A percentile compares a stretch with the other conserved stretches of the same genome.
Evolutionary conservation across 2,113 vertebrate species (phyloP).

Genomic region (Zosterops lateralis): DNA sequence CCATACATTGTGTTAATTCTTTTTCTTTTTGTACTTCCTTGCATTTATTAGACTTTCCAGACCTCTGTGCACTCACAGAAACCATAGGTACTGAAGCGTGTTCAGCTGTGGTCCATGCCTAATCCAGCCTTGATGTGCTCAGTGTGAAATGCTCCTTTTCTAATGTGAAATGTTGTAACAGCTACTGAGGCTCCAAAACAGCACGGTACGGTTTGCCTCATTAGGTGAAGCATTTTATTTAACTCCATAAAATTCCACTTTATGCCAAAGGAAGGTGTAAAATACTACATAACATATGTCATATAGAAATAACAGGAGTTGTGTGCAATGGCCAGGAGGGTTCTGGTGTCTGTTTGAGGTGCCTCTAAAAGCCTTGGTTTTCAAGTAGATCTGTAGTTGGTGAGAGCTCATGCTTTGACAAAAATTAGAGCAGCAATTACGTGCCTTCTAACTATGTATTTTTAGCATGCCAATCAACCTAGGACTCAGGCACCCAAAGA

Average conservation of each 20-base stretch:
- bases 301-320: not conserved
- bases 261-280: not conserved
- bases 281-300: rapidly evolving
- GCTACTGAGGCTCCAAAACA: not conserved
- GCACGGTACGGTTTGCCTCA: not conserved
- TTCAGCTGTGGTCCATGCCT: not conserved
- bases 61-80: not conserved
- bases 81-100: rapidly evolving
- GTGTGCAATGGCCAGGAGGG: not conserved
- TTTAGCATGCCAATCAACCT: not conserved
- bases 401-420: not conserved
- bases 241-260: not conserved
- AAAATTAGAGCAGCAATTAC: not conserved
- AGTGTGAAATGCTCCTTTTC: not conserved
- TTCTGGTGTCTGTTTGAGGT: not conserved
- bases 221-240: not conserved
- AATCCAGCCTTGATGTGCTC: not conserved
- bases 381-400: not conserved
- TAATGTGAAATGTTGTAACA: not conserved
- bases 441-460: not conserved
- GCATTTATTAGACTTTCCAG: not conserved
- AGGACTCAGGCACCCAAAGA: not conserved
- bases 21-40: not conserved
- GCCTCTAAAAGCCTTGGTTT: not conserved
- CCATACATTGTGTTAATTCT: not conserved